Evolutionary conservation across 1,140 invertebrate species (phyloP).

Genomic region (Drosophila asahinai): DNA sequence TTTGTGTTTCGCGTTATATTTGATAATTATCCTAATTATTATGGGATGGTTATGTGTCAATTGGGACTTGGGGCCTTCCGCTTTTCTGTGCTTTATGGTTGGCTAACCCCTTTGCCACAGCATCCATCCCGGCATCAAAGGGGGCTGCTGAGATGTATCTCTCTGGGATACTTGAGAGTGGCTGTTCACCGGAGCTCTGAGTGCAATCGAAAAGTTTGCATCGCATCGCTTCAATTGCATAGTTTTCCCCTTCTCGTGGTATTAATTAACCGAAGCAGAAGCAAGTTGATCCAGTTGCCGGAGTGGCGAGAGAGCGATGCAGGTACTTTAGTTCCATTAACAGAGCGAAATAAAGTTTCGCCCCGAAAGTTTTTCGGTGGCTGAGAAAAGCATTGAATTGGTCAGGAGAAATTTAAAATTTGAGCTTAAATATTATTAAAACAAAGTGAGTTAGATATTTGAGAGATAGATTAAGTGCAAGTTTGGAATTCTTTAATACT

Average conservation of each 20-base stretch:
- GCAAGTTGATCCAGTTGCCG: slow-evolving; percentile 39
- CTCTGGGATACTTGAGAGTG: slow-evolving; percentile 34
- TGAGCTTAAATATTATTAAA: background rate
- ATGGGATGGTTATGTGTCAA: slow-evolving; percentile 38
- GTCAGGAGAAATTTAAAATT: background rate
- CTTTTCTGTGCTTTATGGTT: slow-evolving; percentile 6
- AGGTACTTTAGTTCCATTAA: slow-evolving; percentile 46
- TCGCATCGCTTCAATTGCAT: slow-evolving; percentile 54
- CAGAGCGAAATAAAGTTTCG: slow-evolving; percentile 47
- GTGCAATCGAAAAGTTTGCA: slow-evolving; percentile 54
- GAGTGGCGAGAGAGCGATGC: slow-evolving; percentile 40
- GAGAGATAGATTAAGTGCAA: background rate
- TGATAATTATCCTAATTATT: slow-evolving; percentile 48
- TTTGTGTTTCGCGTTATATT: slow-evolving; percentile 39
- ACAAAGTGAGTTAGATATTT: background rate
- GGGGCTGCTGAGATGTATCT: slow-evolving; percentile 16
- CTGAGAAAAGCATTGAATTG: slow-evolving; percentile 17
- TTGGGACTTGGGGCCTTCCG: slow-evolving; percentile 23
- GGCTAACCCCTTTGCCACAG: slow-evolving; percentile 30
- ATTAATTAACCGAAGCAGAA: slow-evolving; percentile 66
- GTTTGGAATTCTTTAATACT: background rate
- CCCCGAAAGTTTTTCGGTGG: slow-evolving; percentile 43
- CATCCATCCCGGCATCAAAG: slow-evolving; percentile 24
- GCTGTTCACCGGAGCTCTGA: slow-evolving; percentile 18
- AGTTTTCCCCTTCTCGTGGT: slow-evolving; percentile 28